A percentile compares a stretch with the other conserved stretches of the same genome.
phyloP scores from a whole-genome alignment of 2,113 vertebrate genomes.

The Aegypius monachus region DNA sequence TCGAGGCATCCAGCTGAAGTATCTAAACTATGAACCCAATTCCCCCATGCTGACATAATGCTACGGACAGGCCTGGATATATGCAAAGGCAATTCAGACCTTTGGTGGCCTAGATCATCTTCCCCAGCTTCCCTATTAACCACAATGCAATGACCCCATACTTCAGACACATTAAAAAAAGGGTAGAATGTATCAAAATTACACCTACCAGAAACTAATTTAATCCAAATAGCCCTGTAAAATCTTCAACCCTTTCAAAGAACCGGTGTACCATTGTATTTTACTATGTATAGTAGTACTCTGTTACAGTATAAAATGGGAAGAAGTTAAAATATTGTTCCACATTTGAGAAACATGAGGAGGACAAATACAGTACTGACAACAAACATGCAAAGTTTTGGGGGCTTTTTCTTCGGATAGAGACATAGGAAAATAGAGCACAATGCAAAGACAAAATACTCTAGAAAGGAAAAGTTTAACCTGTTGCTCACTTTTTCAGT shows the following conservation, averaged over 20 bases:
- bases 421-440: background rate
- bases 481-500: background rate
- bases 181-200: background rate
- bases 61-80: background rate
- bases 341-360: background rate
- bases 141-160: background rate
- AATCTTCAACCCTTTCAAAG: background rate
- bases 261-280: background rate
- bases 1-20: background rate
- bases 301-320: background rate
- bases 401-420: background rate
- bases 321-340: background rate
- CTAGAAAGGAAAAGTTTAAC: background rate
- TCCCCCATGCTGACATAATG: background rate
- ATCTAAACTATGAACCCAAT: background rate
- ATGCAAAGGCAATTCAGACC: background rate
- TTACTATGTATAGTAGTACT: background rate
- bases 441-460: background rate
- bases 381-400: background rate
- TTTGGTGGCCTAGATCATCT: background rate
- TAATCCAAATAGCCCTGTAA: background rate
- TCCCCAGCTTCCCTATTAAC: background rate
- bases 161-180: background rate
- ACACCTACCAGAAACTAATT: background rate
- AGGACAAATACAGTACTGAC: background rate